Evolutionary conservation across 2,888 invertebrate species (phyloP), one percentile per base, ranked within the genome.

Genomic region (Pardosa pseudoannulata): DNA sequence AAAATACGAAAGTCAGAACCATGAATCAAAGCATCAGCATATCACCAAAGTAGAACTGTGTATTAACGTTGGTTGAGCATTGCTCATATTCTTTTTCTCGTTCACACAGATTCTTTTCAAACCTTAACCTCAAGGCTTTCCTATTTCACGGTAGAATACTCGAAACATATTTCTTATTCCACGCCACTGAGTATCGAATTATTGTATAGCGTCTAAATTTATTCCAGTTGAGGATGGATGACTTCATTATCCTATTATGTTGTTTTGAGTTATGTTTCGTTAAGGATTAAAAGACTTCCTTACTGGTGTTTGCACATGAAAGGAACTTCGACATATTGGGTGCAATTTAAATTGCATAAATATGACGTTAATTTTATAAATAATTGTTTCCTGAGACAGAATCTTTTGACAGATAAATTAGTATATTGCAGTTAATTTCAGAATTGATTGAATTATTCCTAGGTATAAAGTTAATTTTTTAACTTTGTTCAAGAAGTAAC

Each of bases 141-240:
- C 64, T 32, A 76, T 75, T 82, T 75, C 82, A 75, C 74, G 71
- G 64, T 19, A 81, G 68, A 65, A 75, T 82, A 75, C 82, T 71
- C 64, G 71, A 71, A 75, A 82, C 75, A 76, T 76, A 82, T 76
- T 71, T 82, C 82, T 82, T 76, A 82, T 82, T 82, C 71, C 82
- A 64, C 82, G 28, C 75, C 46, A 82, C 31, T 70, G 82, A 19
- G 71, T 75, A 82, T 76, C 71, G 75, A 76, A 75, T 82, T 82
- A 76, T 82, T 75, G 75, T 46, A 41, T 31, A 19, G 39, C 19
- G 32, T 27, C 75, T 65, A 56, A 81, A 81, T 81, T 75, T 70
- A 56, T 82, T 41, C 29, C 31, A 31, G 19, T 36, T 27, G 9
- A 41, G 27, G 64, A 71, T 75, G 71, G 46, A 73, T 82, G 50